Evolutionary conservation across 1,140 invertebrate genomes (phyloP).

Genomic region (Drosophila sturtevanti): DNA sequence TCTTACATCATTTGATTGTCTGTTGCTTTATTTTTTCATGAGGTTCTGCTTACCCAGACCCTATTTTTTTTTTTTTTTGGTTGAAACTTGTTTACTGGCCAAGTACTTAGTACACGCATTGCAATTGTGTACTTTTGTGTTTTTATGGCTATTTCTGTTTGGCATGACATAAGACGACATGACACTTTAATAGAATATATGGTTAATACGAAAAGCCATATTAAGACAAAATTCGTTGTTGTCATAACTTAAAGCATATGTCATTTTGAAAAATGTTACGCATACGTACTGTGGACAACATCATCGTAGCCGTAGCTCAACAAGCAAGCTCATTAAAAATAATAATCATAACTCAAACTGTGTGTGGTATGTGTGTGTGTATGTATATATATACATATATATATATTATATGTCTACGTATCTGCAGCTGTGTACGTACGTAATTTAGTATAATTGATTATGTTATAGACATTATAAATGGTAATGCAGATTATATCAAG

Average conservation of each 20-base stretch:
- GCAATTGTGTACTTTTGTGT: slow-evolving; percentile 41
- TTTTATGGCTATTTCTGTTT: slow-evolving; percentile 47
- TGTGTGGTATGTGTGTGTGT: not conserved
- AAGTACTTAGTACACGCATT: slow-evolving; percentile 48
- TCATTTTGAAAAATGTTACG: slow-evolving; percentile 50
- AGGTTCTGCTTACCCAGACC: slow-evolving; percentile 31
- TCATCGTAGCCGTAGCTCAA: slow-evolving; percentile 22
- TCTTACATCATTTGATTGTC: slow-evolving; percentile 5
- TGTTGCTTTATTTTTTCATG: not conserved
- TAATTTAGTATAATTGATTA: slow-evolving; percentile 63
- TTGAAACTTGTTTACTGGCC: slow-evolving; percentile 58
- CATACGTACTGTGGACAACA: slow-evolving; percentile 33
- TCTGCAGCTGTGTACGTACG: slow-evolving; percentile 49
- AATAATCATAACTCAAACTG: slow-evolving; percentile 48
- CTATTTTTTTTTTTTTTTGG: not conserved
- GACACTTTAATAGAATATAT: slow-evolving; percentile 63
- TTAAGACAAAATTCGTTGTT: slow-evolving; percentile 24
- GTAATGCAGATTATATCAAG: slow-evolving; percentile 23
- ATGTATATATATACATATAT: not conserved
- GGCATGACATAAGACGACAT: slow-evolving; percentile 61
- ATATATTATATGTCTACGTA: not conserved
- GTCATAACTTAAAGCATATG: slow-evolving; percentile 58
- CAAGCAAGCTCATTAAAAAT: slow-evolving; percentile 69
- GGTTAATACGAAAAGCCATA: slow-evolving; percentile 71
- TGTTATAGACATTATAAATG: slow-evolving; percentile 38